Evolutionary conservation across 53 echinoderm and acorn worm species (phyloP).

Genomic region (Luidia sarsii): DNA sequence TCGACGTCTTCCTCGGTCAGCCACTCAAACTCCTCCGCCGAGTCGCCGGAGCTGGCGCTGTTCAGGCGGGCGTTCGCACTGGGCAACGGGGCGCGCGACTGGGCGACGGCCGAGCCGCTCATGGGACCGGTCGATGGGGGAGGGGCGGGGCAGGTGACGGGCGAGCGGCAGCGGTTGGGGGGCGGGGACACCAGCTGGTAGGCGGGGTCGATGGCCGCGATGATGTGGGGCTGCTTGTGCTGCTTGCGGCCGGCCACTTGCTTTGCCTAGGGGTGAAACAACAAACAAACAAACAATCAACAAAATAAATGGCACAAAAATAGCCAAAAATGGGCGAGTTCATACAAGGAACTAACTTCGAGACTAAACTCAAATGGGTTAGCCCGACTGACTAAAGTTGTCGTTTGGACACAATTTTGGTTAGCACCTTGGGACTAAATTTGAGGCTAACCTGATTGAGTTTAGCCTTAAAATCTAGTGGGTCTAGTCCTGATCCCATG

Average conservation of each 20-base stretch:
- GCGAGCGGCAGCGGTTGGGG: constrained; percentile 18
- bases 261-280: constrained; percentile 64
- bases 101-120: constrained; percentile 5
- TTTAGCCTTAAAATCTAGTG: no score
- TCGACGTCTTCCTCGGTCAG: constrained; percentile 40
- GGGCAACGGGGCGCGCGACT: constrained; percentile 23
- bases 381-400: no score
- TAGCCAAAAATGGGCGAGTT: no score
- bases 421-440: no score
- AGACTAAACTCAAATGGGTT: no score
- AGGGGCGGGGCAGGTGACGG: background rate
- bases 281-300: no score
- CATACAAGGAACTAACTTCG: no score
- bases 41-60: constrained; percentile 41
- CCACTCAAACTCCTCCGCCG: constrained; percentile 50
- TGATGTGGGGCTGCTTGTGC: constrained; percentile 83
- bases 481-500: no score
- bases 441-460: no score
- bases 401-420: no score
- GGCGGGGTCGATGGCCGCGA: constrained; percentile 69
- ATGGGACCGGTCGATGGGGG: background rate
- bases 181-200: constrained; percentile 21
- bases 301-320: no score
- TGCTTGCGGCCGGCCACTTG: constrained; percentile 79
- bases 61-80: constrained; percentile 29